A percentile compares a stretch with the other conserved stretches of the same genome.
These are phyloP conservation scores for Lithophane ornitopus DNA, from an alignment of 2,888 invertebrate genomes.

Conservation along the genomic window DNA sequence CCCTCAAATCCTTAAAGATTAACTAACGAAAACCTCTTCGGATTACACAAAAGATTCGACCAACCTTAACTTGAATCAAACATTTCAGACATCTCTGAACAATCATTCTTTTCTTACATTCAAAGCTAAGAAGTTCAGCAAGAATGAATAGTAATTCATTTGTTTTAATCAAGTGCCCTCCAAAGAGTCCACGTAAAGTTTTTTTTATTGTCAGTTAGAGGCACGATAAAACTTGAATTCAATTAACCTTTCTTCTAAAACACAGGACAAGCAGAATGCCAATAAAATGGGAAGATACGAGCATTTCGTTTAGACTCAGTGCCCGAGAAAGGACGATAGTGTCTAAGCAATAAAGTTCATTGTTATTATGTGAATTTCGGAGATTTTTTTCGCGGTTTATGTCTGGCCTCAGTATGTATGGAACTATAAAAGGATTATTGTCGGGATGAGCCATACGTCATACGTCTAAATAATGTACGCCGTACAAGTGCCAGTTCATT, in stretches of 20 bases:
- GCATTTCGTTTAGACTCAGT: slow-evolving; percentile 69
- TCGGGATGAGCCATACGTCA: slow-evolving; percentile 46
- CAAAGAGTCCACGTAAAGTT: slow-evolving; percentile 56
- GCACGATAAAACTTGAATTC: slow-evolving; percentile 74
- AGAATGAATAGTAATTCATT: slow-evolving; percentile 62
- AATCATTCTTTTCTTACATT: slow-evolving; percentile 56
- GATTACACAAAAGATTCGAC: slow-evolving; percentile 28
- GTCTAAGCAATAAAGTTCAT: slow-evolving; percentile 59
- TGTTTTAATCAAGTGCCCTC: slow-evolving; percentile 62
- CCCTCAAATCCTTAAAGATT: slow-evolving; percentile 5
- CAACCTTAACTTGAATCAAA: slow-evolving; percentile 44
- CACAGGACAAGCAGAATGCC: slow-evolving; percentile 63
- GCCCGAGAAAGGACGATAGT: slow-evolving; percentile 64
- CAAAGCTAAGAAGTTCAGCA: slow-evolving; percentile 47
- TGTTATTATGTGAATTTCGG: slow-evolving; percentile 54
- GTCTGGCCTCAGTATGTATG: slow-evolving; percentile 52
- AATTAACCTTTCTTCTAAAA: slow-evolving; percentile 72
- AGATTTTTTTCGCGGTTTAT: slow-evolving; percentile 65
- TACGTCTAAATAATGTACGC: slow-evolving; percentile 50
- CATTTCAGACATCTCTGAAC: slow-evolving; percentile 39
- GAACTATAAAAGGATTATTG: slow-evolving; percentile 65
- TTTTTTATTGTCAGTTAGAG: slow-evolving; percentile 68
- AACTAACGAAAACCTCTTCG: slow-evolving; percentile 10
- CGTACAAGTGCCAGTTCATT: slow-evolving; percentile 21
- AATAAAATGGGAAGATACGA: slow-evolving; percentile 72